A percentile compares a stretch with the other conserved stretches of the same genome.
These are phyloP conservation scores for Characodon lateralis DNA, from an alignment of 2,797 vertebrate genomes.

Conservation along the genomic window DNA sequence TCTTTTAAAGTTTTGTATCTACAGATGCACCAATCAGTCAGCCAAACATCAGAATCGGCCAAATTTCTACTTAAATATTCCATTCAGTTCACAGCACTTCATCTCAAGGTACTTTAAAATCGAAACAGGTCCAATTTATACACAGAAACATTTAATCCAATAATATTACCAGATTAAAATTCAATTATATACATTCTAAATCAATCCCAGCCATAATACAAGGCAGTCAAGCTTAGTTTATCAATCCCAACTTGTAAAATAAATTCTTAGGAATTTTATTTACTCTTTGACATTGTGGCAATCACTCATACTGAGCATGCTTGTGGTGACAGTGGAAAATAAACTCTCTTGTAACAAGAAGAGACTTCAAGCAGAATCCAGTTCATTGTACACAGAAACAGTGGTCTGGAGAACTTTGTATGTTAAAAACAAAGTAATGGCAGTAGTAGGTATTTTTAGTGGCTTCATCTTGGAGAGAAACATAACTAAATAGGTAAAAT, in stretches of 20 bases:
- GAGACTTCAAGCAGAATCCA: not conserved
- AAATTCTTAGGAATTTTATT: not conserved
- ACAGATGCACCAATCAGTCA: not conserved
- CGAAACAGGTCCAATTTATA: not conserved
- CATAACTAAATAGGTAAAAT: not conserved
- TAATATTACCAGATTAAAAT: not conserved
- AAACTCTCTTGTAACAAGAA: not conserved
- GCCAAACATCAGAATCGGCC: not conserved
- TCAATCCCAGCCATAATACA: not conserved
- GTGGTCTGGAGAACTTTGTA: too few species aligned
- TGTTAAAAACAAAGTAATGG: too few species aligned
- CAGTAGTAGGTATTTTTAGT: too few species aligned
- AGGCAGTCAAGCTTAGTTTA: not conserved
- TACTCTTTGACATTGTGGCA: not conserved
- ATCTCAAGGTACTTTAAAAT: not conserved
- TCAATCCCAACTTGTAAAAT: not conserved
- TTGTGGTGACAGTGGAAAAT: not conserved
- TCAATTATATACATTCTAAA: not conserved
- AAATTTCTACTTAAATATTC: not conserved
- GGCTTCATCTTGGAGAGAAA: not conserved
- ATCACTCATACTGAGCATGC: not conserved
- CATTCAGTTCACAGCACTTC: not conserved
- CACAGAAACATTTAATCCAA: not conserved
- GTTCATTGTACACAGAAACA: too few species aligned
- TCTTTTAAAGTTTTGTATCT: not conserved